phyloP scores from a whole-genome alignment of 2,113 vertebrate species.

The Pituophis catenifer region DNA sequence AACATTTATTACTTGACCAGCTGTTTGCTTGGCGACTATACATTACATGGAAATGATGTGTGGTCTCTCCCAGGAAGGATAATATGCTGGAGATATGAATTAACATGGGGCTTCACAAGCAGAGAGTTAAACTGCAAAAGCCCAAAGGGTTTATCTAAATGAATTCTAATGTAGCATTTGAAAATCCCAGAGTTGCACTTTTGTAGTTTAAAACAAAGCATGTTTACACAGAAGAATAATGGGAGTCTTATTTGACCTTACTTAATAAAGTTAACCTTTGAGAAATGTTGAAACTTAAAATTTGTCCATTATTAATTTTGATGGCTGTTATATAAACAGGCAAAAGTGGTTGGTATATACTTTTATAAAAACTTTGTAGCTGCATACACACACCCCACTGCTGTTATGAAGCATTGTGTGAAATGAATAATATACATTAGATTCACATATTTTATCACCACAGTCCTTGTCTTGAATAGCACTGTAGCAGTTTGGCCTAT shows the following conservation, averaged over 20 bases:
- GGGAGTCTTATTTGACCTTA: neutral
- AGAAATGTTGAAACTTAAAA: neutral
- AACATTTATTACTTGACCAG: constrained; percentile 24
- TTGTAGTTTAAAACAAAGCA: neutral
- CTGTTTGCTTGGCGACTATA: constrained; percentile 14
- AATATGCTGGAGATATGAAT: constrained; percentile 6
- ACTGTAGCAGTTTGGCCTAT: neutral
- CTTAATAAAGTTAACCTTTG: neutral
- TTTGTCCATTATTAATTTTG: neutral
- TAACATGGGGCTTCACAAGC: neutral
- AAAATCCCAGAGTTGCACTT: neutral
- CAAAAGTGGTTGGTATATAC: neutral
- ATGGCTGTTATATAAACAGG: neutral
- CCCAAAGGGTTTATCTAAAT: neutral
- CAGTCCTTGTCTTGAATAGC: neutral
- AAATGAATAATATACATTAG: neutral
- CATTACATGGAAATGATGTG: constrained; percentile 22
- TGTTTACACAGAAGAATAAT: neutral
- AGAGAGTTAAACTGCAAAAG: neutral
- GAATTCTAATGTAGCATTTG: neutral
- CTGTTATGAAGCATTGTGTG: neutral
- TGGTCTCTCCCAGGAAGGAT: constrained; percentile 1
- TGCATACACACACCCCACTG: neutral
- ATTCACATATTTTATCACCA: neutral
- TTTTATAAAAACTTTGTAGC: neutral